phyloP scores from a whole-genome alignment of 2,113 vertebrate species.

The Hystrix brachyura region DNA sequence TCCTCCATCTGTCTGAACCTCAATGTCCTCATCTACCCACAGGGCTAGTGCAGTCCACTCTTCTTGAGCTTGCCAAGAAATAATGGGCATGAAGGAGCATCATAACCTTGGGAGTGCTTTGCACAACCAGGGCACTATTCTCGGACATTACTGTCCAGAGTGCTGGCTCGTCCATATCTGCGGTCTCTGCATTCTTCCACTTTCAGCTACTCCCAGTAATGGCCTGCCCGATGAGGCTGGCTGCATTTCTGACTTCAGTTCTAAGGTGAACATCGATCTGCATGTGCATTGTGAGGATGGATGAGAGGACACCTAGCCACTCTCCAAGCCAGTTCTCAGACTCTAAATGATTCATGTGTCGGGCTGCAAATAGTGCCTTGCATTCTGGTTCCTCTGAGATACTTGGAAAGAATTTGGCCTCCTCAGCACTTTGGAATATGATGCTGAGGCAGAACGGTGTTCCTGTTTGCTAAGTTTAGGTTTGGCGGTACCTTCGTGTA shows the following conservation, averaged over 20 bases:
- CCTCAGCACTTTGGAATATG: slow-evolving; percentile 15
- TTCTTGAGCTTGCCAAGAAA: fast-evolving
- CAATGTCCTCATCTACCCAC: background rate
- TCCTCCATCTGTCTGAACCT: background rate
- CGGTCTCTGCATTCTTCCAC: background rate
- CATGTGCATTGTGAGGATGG: background rate
- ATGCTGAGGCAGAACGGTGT: background rate
- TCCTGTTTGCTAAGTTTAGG: background rate
- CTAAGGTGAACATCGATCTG: background rate
- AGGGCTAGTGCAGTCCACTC: background rate
- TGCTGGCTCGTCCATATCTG: background rate
- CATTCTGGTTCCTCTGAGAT: background rate
- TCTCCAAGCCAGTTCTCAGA: slow-evolving; percentile 35
- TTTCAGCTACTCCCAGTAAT: background rate
- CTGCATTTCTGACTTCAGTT: slow-evolving; percentile 17
- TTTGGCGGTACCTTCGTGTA: fast-evolving
- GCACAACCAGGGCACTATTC: fast-evolving
- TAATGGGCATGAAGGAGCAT: background rate
- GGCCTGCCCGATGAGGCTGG: background rate
- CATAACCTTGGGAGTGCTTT: background rate
- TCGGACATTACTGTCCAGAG: background rate
- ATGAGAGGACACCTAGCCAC: slow-evolving; percentile 24
- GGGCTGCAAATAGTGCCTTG: slow-evolving; percentile 61
- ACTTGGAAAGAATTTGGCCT: background rate
- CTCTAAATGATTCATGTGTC: slow-evolving; percentile 71